Percentiles rank a stretch among this genome's conserved stretches.
Conservation (phyloP, 30 jellyfish, hydroid and myxozoan species). For the Chironex yamaguchii region DNA sequence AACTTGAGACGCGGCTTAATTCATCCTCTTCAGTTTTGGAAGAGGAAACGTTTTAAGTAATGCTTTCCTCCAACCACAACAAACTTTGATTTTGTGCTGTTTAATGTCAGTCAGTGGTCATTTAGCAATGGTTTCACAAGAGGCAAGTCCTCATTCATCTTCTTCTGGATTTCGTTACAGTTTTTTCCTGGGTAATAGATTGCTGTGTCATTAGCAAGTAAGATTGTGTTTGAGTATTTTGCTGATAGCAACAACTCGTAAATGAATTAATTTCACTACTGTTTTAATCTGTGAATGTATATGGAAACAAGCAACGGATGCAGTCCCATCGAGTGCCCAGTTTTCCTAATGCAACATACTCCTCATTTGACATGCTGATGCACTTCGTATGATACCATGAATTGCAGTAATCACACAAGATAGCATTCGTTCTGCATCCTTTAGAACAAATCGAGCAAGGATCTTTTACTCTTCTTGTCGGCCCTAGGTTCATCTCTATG, state of each 20-base stretch:
- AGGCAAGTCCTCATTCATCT: slow-evolving; percentile 32
- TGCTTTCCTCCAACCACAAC: slow-evolving; percentile 19
- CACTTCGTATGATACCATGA: slow-evolving; percentile 68
- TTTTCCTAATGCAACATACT: slow-evolving; percentile 44
- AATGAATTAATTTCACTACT: slow-evolving; percentile 34
- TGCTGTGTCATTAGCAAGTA: slow-evolving; percentile 73
- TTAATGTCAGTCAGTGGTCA: slow-evolving; percentile 34
- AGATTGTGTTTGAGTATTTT: slow-evolving; percentile 56
- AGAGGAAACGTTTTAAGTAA: slow-evolving; percentile 10
- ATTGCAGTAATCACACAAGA: slow-evolving; percentile 49
- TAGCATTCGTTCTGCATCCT: slow-evolving; percentile 63
- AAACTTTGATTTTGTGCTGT: slow-evolving; percentile 24
- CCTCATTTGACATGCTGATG: slow-evolving; percentile 53
- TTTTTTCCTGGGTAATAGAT: slow-evolving; percentile 69
- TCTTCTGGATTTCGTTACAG: slow-evolving; percentile 72
- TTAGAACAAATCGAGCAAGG: slow-evolving; percentile 60
- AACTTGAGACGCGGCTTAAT: slow-evolving; percentile 12
- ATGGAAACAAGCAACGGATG: slow-evolving; percentile 57
- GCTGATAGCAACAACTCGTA: too few species aligned
- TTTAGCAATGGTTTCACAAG: slow-evolving; percentile 5
- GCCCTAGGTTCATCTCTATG: slow-evolving; percentile 57
- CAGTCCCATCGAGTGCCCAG: slow-evolving; percentile 66
- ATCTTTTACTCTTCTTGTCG: slow-evolving; percentile 61
- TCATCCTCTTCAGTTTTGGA: not conserved
- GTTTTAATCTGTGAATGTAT: slow-evolving; percentile 54